Evolutionary conservation across 2,113 vertebrate genomes (phyloP), one percentile per base, ranked within the genome.

Genomic region (Crotalus horridus): DNA sequence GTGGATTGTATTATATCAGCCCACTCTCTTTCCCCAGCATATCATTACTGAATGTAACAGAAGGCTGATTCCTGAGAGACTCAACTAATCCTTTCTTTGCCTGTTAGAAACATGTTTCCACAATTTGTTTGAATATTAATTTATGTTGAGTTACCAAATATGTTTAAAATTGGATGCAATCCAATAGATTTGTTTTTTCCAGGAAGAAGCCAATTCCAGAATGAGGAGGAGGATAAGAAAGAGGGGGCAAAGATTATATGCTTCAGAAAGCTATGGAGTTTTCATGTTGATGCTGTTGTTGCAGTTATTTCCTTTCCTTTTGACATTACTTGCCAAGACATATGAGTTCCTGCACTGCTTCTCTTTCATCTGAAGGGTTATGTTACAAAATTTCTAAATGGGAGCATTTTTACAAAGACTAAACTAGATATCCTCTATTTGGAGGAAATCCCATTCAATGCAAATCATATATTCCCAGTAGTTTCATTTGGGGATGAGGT

Each of bases 1-100:
- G 92, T 85, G 86, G 89, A 93, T 93, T 93, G 39, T 85, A 93
- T 93, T 89, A 93, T 85, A 93, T 93, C 92, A 90, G 61, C 89
- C 92, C 23, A 54, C 48, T 90, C 90, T 87, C 74, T 81, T 93
- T 89, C 89, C 15, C 56, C 29, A 87, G 81, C 51, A 93, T 90
- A 86, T 53, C 51, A 90, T 61, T 93, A 53, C 88, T 90, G 69
- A 93, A n/a, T 93, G 54, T 87, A 93, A 87, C 92, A 90, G 89
- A 93, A 90, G 46, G 53, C n/a, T 53, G 23, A 61, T 86, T 81
- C 92, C 81, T 54, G 4, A 87, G 92, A 74, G 87, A 81, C 33
- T 81, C 17, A 43, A 15, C 33, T 90, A 58, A 89, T 93, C 10
- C 15, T 86, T 90, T 93, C 46, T 54, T 20, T 92, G 64, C 8